Conservation (phyloP, 2,888 invertebrate genomes). For the Mycogona germanica region DNA sequence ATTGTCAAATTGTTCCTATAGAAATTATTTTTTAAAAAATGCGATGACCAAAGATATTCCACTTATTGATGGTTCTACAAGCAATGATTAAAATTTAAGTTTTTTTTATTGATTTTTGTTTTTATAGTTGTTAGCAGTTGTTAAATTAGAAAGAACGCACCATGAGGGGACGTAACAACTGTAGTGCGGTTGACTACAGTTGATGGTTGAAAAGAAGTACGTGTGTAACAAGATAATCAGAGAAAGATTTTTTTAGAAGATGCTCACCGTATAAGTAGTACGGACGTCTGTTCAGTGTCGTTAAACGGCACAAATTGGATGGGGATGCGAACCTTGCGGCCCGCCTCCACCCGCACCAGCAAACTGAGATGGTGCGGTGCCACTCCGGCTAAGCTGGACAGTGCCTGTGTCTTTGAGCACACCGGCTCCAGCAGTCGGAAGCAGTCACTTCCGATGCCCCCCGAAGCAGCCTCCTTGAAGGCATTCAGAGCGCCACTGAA, state of each 20-base stretch:
- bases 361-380: constrained; percentile 38
- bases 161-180: too few species aligned
- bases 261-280: constrained; percentile 38
- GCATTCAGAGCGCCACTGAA: constrained; percentile 1
- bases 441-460: not conserved
- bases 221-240: not conserved
- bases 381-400: not conserved
- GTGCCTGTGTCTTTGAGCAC: not conserved
- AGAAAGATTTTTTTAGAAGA: not conserved
- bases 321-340: constrained; percentile 37
- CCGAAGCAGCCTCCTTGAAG: not conserved
- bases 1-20: constrained; percentile 84
- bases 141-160: too few species aligned
- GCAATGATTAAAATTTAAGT: too few species aligned
- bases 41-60: too few species aligned
- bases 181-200: constrained; percentile 4
- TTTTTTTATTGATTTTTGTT: too few species aligned
- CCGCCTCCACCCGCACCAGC: constrained; percentile 46
- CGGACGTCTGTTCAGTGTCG: constrained; percentile 36
- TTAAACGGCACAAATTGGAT: constrained; percentile 40
- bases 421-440: constrained; percentile 1
- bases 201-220: not conserved
- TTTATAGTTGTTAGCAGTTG: too few species aligned
- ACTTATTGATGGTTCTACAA: too few species aligned
- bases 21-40: too few species aligned